Evolutionary conservation across 2,888 invertebrate genomes (phyloP).

Genomic region (Oxytorus armatus): DNA sequence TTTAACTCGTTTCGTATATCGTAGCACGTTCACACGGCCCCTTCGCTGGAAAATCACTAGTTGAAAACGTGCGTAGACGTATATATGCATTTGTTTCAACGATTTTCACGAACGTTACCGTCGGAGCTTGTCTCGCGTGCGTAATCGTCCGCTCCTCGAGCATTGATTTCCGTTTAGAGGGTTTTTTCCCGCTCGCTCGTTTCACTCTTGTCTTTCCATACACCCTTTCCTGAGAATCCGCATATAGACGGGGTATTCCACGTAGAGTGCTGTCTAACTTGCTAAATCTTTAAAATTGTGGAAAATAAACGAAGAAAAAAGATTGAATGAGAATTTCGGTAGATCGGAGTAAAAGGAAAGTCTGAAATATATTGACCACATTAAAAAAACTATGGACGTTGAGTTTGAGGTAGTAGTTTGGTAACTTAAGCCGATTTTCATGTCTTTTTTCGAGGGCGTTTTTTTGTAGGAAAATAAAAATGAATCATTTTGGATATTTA

Average conservation of each 20-base stretch:
- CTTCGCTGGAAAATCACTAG: conserved; percentile 26
- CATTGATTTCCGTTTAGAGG: conserved; percentile 49
- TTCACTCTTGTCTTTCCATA: conserved; percentile 16
- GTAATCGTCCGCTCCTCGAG: conserved; percentile 39
- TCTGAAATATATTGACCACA: too few relatives aligned
- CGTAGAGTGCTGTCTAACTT: conserved; percentile 54
- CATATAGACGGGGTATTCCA: conserved; percentile 54
- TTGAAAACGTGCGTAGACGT: conserved; percentile 38
- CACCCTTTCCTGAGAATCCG: conserved; percentile 15
- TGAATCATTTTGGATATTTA: too few relatives aligned
- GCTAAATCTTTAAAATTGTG: too few relatives aligned
- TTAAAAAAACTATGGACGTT: too few relatives aligned
- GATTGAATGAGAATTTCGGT: too few relatives aligned
- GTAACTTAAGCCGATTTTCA: too few relatives aligned
- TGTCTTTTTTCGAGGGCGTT: too few relatives aligned
- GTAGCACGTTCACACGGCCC: conserved; percentile 35
- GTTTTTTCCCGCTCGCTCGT: conserved; percentile 40
- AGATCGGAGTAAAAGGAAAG: too few relatives aligned
- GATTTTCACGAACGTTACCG: conserved; percentile 37
- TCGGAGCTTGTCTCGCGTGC: conserved; percentile 21
- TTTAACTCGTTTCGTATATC: neutral
- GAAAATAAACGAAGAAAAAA: too few relatives aligned
- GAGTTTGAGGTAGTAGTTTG: too few relatives aligned
- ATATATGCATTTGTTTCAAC: conserved; percentile 34
- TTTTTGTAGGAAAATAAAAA: too few relatives aligned